Evolutionary conservation across 1,140 invertebrate species (phyloP).

Genomic region (Dendrolimus punctatus): DNA sequence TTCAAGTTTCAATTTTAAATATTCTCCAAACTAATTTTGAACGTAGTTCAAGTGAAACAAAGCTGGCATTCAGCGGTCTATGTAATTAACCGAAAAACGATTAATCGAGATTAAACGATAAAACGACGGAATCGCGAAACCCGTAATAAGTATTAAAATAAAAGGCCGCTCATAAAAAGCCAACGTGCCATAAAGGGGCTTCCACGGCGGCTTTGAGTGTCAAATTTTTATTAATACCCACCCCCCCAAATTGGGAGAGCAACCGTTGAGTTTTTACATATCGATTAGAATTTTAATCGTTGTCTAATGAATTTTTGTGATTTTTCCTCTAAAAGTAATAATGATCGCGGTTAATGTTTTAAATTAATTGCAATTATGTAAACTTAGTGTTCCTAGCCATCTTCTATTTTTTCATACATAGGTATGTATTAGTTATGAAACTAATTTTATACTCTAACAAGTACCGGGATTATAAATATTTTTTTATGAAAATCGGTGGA

Average conservation of each 20-base stretch:
- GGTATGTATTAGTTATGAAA: too few relatives aligned
- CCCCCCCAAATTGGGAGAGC: conserved; percentile 34
- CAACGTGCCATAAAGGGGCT: conserved; percentile 52
- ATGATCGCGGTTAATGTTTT: too few relatives aligned
- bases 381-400: too few relatives aligned
- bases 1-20: too few relatives aligned
- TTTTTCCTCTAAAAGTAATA: too few relatives aligned
- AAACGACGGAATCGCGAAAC: conserved; percentile 41
- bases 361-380: too few relatives aligned
- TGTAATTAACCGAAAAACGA: conserved; percentile 41
- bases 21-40: too few relatives aligned
- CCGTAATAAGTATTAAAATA: conserved; percentile 50
- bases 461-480: too few relatives aligned
- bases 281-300: conserved; percentile 46
- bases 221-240: conserved; percentile 60
- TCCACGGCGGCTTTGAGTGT: conserved; percentile 39
- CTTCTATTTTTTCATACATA: too few relatives aligned
- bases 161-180: conserved; percentile 54
- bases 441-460: too few relatives aligned
- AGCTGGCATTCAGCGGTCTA: conserved; percentile 10
- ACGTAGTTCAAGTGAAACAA: too few relatives aligned
- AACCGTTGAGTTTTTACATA: conserved; percentile 36
- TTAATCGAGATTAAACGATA: conserved; percentile 38
- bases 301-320: neutral
- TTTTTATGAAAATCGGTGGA: too few relatives aligned